phyloP scores from a whole-genome alignment of 2,113 vertebrate genomes.

The Paramisgurnus dabryanus region DNA sequence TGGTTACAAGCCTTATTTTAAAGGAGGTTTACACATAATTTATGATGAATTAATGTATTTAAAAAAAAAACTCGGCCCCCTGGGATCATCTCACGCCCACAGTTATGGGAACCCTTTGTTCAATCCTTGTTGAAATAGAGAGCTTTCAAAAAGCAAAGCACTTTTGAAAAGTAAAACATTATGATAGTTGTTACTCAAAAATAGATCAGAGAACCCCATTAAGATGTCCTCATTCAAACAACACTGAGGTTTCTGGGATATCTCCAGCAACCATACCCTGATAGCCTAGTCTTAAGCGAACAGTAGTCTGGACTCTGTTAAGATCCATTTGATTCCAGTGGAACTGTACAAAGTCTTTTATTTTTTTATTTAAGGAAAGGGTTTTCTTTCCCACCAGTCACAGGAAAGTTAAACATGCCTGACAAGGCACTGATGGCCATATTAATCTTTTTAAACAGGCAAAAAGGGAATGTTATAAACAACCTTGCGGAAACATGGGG shows the following conservation, averaged over 20 bases:
- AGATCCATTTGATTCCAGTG: constrained; percentile 44
- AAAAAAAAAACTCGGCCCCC: no score
- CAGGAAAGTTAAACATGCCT: constrained; percentile 70
- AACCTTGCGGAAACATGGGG: constrained; percentile 60
- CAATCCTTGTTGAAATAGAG: constrained; percentile 29
- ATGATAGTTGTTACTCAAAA: constrained; percentile 46
- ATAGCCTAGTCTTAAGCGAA: constrained; percentile 41
- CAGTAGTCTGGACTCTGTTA: constrained; percentile 66
- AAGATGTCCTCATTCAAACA: constrained; percentile 42
- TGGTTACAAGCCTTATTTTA: no score
- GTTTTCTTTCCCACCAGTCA: constrained; percentile 59
- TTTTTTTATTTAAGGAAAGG: constrained; percentile 58
- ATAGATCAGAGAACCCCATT: constrained; percentile 38
- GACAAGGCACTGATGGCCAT: constrained; percentile 67
- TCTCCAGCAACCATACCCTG: constrained; percentile 30
- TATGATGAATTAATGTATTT: no score
- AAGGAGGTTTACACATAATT: no score
- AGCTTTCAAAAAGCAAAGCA: constrained; percentile 21
- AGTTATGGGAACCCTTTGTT: constrained; percentile 17
- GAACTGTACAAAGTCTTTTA: constrained; percentile 50
- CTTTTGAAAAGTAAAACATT: constrained; percentile 38
- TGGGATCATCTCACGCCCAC: background rate
- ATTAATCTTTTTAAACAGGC: constrained; percentile 75
- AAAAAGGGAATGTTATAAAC: constrained; percentile 73
- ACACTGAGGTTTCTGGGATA: constrained; percentile 33